These are phyloP conservation scores for Sialia sialis DNA, from an alignment of 2,113 vertebrate genomes.

Conservation along the genomic window DNA sequence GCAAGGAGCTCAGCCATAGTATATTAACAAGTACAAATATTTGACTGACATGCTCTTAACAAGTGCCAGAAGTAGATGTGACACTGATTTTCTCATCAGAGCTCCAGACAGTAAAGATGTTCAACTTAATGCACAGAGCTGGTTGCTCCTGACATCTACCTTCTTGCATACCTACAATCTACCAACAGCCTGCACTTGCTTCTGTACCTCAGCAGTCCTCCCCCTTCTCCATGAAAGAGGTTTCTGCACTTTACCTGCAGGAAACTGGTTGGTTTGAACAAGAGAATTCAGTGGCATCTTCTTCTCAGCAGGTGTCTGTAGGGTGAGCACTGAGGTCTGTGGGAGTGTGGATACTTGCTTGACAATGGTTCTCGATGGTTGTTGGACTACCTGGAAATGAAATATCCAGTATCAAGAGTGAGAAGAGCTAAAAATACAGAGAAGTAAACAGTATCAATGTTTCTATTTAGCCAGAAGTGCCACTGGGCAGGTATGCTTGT, in stretches of 20 bases:
- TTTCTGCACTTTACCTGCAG: conserved; percentile 38
- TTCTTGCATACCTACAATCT: not conserved
- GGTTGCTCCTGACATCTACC: accelerated
- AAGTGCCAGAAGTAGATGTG: not conserved
- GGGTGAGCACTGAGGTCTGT: conserved; percentile 30
- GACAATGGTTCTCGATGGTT: conserved; percentile 60
- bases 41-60: not conserved
- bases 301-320: conserved; percentile 62
- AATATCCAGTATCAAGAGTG: not conserved
- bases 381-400: conserved; percentile 77
- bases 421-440: conserved; percentile 3
- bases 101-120: not conserved
- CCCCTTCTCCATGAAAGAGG: not conserved
- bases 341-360: conserved; percentile 62
- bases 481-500: not conserved
- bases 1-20: not conserved
- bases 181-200: not conserved
- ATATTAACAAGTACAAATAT: not conserved
- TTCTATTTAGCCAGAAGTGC: not conserved
- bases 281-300: conserved; percentile 22
- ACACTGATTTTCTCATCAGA: not conserved
- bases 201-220: not conserved
- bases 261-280: conserved; percentile 53
- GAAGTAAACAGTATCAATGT: not conserved
- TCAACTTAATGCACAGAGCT: not conserved